Conservation (phyloP, 2,888 invertebrate genomes). For the Orthosia incerta region DNA sequence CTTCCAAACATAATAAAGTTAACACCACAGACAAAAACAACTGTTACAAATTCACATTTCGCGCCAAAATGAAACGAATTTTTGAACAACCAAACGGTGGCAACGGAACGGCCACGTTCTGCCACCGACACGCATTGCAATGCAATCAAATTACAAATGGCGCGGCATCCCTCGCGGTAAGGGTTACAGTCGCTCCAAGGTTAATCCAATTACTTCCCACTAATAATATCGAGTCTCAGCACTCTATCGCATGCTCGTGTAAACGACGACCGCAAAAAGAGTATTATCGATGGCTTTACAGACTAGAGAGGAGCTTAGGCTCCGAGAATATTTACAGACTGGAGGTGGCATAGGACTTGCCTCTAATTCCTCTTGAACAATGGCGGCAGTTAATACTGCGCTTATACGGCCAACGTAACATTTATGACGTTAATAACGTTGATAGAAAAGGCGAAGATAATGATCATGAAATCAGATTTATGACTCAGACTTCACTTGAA, state of each 20-base stretch:
- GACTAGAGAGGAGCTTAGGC: conserved; percentile 38
- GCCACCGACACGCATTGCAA: conserved; percentile 75
- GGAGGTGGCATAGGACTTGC: conserved; percentile 20
- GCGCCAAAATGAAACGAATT: conserved; percentile 50
- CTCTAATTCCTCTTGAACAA: conserved; percentile 45
- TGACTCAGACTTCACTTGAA: conserved; percentile 22
- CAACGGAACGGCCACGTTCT: conserved; percentile 52
- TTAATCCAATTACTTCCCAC: conserved; percentile 87
- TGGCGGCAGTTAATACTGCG: conserved; percentile 36
- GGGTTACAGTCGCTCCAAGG: conserved; percentile 88
- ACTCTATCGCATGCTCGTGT: conserved; percentile 65
- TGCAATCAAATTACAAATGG: conserved; percentile 80
- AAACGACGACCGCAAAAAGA: conserved; percentile 49
- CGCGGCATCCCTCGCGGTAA: conserved; percentile 78
- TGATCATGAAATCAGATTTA: conserved; percentile 6
- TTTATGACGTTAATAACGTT: conserved; percentile 48
- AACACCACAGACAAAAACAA: conserved; percentile 30
- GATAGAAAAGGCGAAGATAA: conserved; percentile 35
- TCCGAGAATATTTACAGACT: conserved; percentile 56
- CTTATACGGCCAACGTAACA: conserved; percentile 34
- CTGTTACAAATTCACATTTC: conserved; percentile 52
- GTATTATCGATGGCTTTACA: conserved; percentile 48
- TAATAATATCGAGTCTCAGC: conserved; percentile 77
- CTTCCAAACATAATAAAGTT: conserved; percentile 90
- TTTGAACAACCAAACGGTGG: conserved; percentile 41